Percentiles rank a stretch among this genome's conserved stretches.
phyloP scores from a whole-genome alignment of 1,140 invertebrate species.

The Centruroides vittatus region DNA sequence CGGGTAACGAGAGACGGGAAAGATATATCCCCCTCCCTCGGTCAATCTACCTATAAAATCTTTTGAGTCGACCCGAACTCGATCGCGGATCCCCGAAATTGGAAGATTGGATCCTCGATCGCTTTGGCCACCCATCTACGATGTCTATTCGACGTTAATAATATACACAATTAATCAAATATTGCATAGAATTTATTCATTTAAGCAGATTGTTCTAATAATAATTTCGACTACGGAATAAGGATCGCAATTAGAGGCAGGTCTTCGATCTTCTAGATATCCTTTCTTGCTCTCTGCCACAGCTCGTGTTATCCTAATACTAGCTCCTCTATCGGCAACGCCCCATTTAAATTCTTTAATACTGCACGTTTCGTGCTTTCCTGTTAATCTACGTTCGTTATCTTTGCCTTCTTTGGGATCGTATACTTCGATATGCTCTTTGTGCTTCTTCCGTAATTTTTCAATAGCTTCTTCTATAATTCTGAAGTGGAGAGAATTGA shows the following conservation, averaged over 20 bases:
- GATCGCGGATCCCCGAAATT: no score
- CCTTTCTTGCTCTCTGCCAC: constrained; percentile 71
- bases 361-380: constrained; percentile 28
- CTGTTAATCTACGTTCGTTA: constrained; percentile 68
- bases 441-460: no score
- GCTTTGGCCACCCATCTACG: no score
- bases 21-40: no score
- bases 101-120: no score
- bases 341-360: constrained; percentile 21
- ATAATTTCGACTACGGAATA: constrained; percentile 60
- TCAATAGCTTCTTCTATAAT: no score
- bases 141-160: no score
- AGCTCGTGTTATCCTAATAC: constrained; percentile 34
- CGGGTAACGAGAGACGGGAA: no score
- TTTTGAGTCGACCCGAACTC: no score
- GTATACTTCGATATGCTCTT: constrained; percentile 66
- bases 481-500: no score
- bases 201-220: constrained; percentile 50
- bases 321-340: constrained; percentile 36
- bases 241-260: constrained; percentile 86
- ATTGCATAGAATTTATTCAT: constrained; percentile 33
- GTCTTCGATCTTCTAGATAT: constrained; percentile 84
- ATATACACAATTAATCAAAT: no score
- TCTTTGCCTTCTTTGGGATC: constrained; percentile 64
- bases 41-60: no score